A percentile compares a stretch with the other conserved stretches of the same genome.
Evolutionary conservation across 1,140 invertebrate species (phyloP).

Genomic region (Formica selysi): DNA sequence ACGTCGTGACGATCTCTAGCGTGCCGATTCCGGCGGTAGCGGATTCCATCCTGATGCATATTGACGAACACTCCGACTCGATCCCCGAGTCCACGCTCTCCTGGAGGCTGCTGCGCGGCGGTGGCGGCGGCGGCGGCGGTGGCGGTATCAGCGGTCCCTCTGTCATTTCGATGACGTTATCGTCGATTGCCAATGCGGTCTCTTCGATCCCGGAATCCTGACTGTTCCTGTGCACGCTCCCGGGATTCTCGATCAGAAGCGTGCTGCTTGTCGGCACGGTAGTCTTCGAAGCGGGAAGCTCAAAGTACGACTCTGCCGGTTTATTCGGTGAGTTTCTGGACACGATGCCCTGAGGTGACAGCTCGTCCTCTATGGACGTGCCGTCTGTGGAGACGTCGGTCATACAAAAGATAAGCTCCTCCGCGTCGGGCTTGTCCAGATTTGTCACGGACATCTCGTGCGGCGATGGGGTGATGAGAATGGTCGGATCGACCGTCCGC

Average conservation of each 20-base stretch:
- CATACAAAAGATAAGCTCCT: slow-evolving; percentile 74
- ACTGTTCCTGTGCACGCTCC: slow-evolving; percentile 70
- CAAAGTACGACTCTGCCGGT: slow-evolving; percentile 54
- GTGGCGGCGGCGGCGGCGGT: slow-evolving; percentile 3
- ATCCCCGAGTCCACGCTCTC: slow-evolving; percentile 77
- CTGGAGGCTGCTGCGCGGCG: slow-evolving; percentile 66
- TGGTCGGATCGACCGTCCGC: slow-evolving; percentile 26
- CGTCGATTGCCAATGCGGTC: slow-evolving; percentile 57
- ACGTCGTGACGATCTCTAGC: neutral
- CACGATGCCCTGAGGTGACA: slow-evolving; percentile 24
- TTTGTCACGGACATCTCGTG: slow-evolving; percentile 17
- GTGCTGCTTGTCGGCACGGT: slow-evolving; percentile 58
- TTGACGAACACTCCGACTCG: slow-evolving; percentile 78
- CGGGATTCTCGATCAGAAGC: slow-evolving; percentile 69
- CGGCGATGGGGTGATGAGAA: slow-evolving; percentile 21
- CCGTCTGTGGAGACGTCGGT: slow-evolving; percentile 69
- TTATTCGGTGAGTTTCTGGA: slow-evolving; percentile 36
- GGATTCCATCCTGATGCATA: slow-evolving; percentile 66
- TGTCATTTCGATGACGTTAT: slow-evolving; percentile 38
- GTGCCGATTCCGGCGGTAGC: slow-evolving; percentile 8
- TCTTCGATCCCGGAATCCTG: slow-evolving; percentile 74
- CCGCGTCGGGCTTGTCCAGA: slow-evolving; percentile 63
- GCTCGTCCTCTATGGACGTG: slow-evolving; percentile 33
- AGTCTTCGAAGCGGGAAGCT: slow-evolving; percentile 49
- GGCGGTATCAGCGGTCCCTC: slow-evolving; percentile 30